phyloP scores from a whole-genome alignment of 2,113 vertebrate genomes.

The Ictidomys tridecemlineatus region DNA sequence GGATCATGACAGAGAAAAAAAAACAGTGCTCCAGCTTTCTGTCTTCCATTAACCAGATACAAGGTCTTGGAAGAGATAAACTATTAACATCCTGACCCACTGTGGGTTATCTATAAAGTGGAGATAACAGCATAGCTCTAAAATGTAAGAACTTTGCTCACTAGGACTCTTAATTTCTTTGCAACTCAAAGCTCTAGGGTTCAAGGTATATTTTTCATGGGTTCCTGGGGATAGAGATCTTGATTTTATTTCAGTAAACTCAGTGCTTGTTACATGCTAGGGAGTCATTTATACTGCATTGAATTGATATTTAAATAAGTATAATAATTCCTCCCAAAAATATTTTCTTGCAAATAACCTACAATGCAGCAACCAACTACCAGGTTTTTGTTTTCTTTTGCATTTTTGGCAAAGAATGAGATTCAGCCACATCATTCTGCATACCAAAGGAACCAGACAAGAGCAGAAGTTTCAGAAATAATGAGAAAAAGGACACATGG shows the following conservation, averaged over 20 bases:
- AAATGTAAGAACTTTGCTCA: not conserved
- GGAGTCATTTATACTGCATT: constrained; percentile 3
- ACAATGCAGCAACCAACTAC: not conserved
- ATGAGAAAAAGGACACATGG: constrained; percentile 9
- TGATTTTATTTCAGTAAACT: constrained; percentile 40
- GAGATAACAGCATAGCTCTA: not conserved
- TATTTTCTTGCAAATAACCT: constrained; percentile 35
- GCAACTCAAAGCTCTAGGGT: not conserved
- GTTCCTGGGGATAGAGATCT: not conserved
- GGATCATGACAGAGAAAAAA: not conserved
- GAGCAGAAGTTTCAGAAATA: constrained; percentile 50
- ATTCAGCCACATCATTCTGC: constrained; percentile 37
- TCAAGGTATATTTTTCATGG: not conserved
- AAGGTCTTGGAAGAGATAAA: not conserved
- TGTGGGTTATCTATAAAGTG: not conserved
- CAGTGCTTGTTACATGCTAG: not conserved
- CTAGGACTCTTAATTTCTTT: not conserved
- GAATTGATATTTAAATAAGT: constrained; percentile 46
- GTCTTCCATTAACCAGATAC: not conserved
- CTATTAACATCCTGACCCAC: not conserved
- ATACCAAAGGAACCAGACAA: constrained; percentile 43
- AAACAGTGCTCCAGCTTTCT: not conserved
- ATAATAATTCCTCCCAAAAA: not conserved
- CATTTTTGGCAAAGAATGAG: constrained; percentile 43
- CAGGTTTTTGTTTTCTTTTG: not conserved